Evolutionary conservation across 2,113 vertebrate species (phyloP), one percentile per base, ranked within the genome.

Genomic region (Chlamydotis undulata): DNA sequence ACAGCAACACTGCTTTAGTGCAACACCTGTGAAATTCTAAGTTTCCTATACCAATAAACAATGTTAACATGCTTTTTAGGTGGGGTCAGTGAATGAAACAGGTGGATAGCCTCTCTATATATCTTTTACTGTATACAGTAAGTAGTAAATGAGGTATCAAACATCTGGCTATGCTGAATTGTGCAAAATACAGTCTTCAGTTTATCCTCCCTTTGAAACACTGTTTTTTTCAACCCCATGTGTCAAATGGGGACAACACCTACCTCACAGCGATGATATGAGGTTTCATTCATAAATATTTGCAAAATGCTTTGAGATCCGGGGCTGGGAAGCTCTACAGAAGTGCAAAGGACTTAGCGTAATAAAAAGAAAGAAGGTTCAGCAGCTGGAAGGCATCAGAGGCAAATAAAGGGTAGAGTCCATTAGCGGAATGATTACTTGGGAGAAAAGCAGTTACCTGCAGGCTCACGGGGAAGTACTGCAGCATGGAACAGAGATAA

Each of bases 391-490:
- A 73, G 37, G 73, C 35, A 76, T 28, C 76, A 45, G 88, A 92
- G 67, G 78, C 61, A 95, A 93, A 85, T 79, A 84, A 89, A 91
- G 84, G 89, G 69, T 18, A 83, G 68, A 92, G 35, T 93, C 85
- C 80, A 87, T 93, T 75, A 84, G 82, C 65, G 86, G 81, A 93
- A 91, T 60, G 87, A 90, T 68, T 84, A 77, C 47, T 82, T 86
- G 64, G 89, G 90, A 87, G 75, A 94, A 97, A 96, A 96, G 92
- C 82, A 84, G 97, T 98, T 99, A 99, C 98, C 99, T 99, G 98
- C 35, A 43, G 92, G 98, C 98, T 99, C 98, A 98, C 71, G 91
- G 98, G 98, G 96, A 98, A 98, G 98, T 98, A 99, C 99, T 99
- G 98, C 96, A 98, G 98, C 96, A 91, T 97, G 97, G 96, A 97